Conservation (phyloP, 1,140 invertebrate species). For the Metopolophium dirhodum region DNA sequence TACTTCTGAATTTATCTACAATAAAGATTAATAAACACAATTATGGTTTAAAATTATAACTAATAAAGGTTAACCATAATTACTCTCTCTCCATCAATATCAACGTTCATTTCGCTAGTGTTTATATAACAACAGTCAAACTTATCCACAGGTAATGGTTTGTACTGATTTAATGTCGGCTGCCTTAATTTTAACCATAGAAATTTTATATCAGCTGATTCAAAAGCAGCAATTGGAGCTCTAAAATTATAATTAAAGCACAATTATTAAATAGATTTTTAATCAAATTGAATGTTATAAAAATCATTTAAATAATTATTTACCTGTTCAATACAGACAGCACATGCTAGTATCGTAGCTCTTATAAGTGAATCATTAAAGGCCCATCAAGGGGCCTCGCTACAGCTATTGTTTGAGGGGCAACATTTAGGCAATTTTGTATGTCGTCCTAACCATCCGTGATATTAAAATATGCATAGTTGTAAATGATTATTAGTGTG, state of each 20-base stretch:
- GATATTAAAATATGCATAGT: no score
- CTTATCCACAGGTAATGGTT: neutral
- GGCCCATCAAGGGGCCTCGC: no score
- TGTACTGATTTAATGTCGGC: conserved; percentile 2
- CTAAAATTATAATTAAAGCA: neutral
- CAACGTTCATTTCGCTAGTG: neutral
- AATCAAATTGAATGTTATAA: no score
- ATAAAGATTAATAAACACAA: no score
- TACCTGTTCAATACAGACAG: neutral
- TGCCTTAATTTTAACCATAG: neutral
- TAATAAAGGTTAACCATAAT: neutral
- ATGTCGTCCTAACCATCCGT: no score
- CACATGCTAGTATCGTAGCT: neutral
- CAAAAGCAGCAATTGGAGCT: neutral
- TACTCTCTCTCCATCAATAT: neutral
- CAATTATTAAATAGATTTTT: neutral
- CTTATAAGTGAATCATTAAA: no score
- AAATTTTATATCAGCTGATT: neutral
- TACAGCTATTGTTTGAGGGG: no score
- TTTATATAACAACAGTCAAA: neutral
- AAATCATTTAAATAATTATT: neutral
- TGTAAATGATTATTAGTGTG: no score
- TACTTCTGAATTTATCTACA: no score
- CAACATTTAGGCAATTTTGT: no score
- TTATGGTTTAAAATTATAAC: no score